Evolutionary conservation across 1,140 invertebrate genomes (phyloP).

Genomic region (Bombus confusus): DNA sequence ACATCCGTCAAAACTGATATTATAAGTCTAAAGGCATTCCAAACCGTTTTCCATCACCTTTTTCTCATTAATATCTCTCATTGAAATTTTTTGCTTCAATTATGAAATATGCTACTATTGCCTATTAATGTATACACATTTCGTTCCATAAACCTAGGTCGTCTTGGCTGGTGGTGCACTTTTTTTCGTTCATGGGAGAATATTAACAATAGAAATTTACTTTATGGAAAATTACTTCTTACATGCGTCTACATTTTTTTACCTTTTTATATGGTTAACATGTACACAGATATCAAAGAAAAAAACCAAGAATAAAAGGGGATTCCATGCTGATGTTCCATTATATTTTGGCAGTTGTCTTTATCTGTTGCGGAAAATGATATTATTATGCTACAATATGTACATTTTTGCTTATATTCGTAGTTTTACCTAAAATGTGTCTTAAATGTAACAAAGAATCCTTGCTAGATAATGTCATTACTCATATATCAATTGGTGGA

Average conservation of each 20-base stretch:
- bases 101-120: conserved; percentile 68
- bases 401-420: conserved; percentile 24
- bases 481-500: conserved; percentile 9
- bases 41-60: conserved; percentile 56
- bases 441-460: conserved; percentile 25
- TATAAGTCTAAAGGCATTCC: conserved; percentile 66
- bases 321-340: conserved; percentile 47
- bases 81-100: conserved; percentile 57
- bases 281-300: conserved; percentile 41
- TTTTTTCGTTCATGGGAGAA: conserved; percentile 31
- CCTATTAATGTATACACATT: conserved; percentile 68
- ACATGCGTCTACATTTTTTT: neutral
- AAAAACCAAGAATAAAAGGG: conserved; percentile 38
- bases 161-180: conserved; percentile 72
- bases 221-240: conserved; percentile 27
- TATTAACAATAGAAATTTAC: conserved; percentile 32
- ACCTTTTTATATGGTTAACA: conserved; percentile 24
- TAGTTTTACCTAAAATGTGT: conserved; percentile 24
- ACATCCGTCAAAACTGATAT: conserved; percentile 55
- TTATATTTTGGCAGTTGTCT: conserved; percentile 48
- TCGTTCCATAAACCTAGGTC: conserved; percentile 75
- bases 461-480: conserved; percentile 14
- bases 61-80: conserved; percentile 53
- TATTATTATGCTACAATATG: conserved; percentile 27
- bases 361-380: conserved; percentile 34